phyloP scores from a whole-genome alignment of 2,113 vertebrate species.

The human region GRCh38 chr2:191217501-191218000 shows the following conservation, averaged over 20 bases:
- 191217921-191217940: background rate
- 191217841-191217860: background rate
- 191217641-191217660: background rate
- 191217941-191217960: background rate
- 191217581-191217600: background rate
- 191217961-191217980: background rate
- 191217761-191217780: background rate
- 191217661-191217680: background rate
- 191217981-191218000: background rate
- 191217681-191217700: background rate
- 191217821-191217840: background rate
- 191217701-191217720: background rate
- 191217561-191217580: background rate
- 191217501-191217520: background rate
- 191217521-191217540: background rate
- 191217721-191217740: background rate
- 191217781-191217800: background rate
- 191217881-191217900: background rate
- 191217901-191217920: background rate
- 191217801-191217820: background rate
- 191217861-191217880: background rate
- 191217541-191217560: background rate
- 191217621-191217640: background rate
- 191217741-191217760: background rate
- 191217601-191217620: background rate